phyloP scores from a whole-genome alignment of 1,140 invertebrate genomes.

The Eumeta japonica region DNA sequence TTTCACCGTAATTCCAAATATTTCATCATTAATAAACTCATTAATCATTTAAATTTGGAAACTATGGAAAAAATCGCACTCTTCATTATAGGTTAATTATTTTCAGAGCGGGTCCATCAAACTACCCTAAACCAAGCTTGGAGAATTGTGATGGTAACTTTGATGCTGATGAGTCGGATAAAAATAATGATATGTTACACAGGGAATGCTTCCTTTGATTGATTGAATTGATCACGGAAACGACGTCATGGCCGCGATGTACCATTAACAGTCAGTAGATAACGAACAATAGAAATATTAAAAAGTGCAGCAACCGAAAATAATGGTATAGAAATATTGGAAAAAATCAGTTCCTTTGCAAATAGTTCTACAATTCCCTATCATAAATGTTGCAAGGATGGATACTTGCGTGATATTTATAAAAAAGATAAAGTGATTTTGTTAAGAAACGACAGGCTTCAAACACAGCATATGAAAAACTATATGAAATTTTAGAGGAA shows the following conservation, averaged over 20 bases:
- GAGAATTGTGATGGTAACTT: too few species aligned
- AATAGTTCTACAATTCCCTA: neutral
- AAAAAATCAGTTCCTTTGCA: constrained; percentile 1
- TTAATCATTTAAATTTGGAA: too few species aligned
- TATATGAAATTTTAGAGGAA: neutral
- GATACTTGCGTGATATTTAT: neutral
- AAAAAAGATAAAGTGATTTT: constrained; percentile 1
- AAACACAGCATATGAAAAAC: neutral
- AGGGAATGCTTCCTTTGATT: too few species aligned
- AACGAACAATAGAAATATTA: neutral
- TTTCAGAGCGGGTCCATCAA: too few species aligned
- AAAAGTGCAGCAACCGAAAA: neutral
- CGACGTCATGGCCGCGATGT: neutral
- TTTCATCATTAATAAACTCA: too few species aligned
- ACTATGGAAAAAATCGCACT: too few species aligned
- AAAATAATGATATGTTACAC: too few species aligned
- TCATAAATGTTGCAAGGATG: constrained; percentile 1
- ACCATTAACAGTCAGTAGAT: neutral
- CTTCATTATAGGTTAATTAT: too few species aligned
- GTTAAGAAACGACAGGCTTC: neutral
- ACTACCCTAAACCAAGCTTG: too few species aligned
- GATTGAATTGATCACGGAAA: too few species aligned
- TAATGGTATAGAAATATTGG: neutral
- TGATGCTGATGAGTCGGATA: too few species aligned
- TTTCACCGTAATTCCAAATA: too few species aligned